Base-by-base conservation (phyloP, 2,888 invertebrate species). In the Alviniconcha strummeri region DNA sequence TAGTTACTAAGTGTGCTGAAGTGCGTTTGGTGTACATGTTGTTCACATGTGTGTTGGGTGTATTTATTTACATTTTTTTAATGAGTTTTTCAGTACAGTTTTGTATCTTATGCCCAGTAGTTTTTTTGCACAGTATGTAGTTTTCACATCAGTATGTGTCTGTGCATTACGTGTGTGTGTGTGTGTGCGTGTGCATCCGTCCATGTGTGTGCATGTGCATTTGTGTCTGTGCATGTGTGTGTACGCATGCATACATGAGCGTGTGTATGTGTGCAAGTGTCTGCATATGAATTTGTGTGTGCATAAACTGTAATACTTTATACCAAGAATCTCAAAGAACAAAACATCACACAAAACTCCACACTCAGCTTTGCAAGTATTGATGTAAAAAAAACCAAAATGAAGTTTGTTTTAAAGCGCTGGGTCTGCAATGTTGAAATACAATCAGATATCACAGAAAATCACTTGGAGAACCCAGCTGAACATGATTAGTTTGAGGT, bases 391-490 rank as follows among this genome's bases (percentile, higher is more conserved):
- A 81, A n/a, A 81, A 75, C 64, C 5, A 36, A 80, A 80, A 80
- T 80, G 80, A 80, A 80, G 54, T 56, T 13, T 60, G 67, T 17
- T 6, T 11, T 80, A 64, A 13, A 80, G 55, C 19, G 36, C 17
- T 54, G 4, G 80, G 69, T 69, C 55, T 52, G 69, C 80, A 9
- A 17, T 15, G 67, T 8, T 80, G 80, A 80, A 80, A 80, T 57
- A 80, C 80, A 36, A 80, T 80, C 80, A 80, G 36, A 13, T 80
- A 80, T 80, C 80, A 80, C 80, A 80, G 80, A 80, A 80, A 60
- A 60, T 60, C 60, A 60, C 60, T 60, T 60, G 8, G 60, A 60
- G 60, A 60, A 13, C 60, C 60, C 60, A 60, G 60, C 13, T 60
- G 13, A 8, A 60, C 60, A 13, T 60, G 60, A 60, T 60, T 13